Evolutionary conservation across 2,113 vertebrate species (phyloP).

Genomic region (Microcebus lehilahytsara): DNA sequence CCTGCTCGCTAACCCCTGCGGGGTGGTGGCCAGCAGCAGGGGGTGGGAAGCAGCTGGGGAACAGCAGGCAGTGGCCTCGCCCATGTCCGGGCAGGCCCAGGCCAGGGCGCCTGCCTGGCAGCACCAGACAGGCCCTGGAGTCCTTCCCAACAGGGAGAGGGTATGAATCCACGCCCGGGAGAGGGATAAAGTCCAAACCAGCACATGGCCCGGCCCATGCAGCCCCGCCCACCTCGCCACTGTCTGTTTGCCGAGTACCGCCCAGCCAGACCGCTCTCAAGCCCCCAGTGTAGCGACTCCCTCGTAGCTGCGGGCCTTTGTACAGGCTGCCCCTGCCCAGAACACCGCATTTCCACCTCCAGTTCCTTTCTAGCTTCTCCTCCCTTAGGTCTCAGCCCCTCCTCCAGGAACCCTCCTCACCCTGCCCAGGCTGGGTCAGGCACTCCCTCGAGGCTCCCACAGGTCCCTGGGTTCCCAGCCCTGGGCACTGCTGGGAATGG

Average conservation of each 20-base stretch:
- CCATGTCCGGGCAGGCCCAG: neutral
- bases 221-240: neutral
- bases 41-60: neutral
- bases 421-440: neutral
- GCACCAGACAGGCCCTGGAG: neutral
- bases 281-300: rapidly evolving
- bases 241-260: neutral
- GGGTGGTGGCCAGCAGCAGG: neutral
- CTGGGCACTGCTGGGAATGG: no score
- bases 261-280: neutral
- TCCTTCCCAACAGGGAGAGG: neutral
- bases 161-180: neutral
- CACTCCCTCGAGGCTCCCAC: rapidly evolving
- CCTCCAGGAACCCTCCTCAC: neutral
- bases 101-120: neutral
- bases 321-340: neutral
- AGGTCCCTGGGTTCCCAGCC: neutral
- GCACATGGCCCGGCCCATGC: neutral
- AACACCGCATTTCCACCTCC: neutral
- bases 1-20: rapidly evolving
- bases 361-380: neutral
- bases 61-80: neutral
- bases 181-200: neutral
- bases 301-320: neutral
- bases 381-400: neutral